A percentile compares a stretch with the other conserved stretches of the same genome.
phyloP scores from a whole-genome alignment of 2,797 vertebrate genomes.

The Coreius guichenoti region DNA sequence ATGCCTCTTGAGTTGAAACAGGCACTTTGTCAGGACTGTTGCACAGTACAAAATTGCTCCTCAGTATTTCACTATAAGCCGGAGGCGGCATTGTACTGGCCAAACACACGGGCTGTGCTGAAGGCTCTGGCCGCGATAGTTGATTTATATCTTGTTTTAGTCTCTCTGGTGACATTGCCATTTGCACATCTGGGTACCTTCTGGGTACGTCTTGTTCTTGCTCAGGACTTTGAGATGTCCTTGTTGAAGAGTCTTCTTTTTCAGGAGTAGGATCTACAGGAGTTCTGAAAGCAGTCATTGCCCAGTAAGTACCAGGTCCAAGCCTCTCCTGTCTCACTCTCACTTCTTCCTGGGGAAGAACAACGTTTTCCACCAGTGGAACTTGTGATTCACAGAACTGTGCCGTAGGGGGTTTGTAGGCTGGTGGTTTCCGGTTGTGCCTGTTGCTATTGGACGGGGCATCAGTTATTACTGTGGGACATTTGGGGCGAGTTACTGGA shows the following conservation, averaged over 20 bases:
- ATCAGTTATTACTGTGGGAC: slow-evolving; percentile 72
- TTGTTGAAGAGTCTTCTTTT: slow-evolving; percentile 73
- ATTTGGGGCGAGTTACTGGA: slow-evolving; percentile 84
- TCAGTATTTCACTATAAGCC: slow-evolving; percentile 70
- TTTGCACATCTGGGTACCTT: slow-evolving; percentile 44
- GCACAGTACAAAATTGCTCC: slow-evolving; percentile 81
- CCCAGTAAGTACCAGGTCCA: slow-evolving; percentile 79
- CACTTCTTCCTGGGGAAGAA: slow-evolving; percentile 82
- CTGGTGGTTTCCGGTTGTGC: slow-evolving; percentile 84
- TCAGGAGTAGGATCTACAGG: slow-evolving; percentile 75
- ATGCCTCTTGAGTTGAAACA: slow-evolving; percentile 83
- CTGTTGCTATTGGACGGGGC: slow-evolving; percentile 77
- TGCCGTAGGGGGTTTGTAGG: slow-evolving; percentile 82
- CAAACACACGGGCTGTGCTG: slow-evolving; percentile 52
- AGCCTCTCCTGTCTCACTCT: slow-evolving; percentile 82
- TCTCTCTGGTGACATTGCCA: slow-evolving; percentile 46
- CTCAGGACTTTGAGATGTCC: slow-evolving; percentile 51
- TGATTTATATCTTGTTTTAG: slow-evolving; percentile 59
- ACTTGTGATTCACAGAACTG: slow-evolving; percentile 82
- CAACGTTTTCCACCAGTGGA: slow-evolving; percentile 67
- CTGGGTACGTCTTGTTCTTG: slow-evolving; percentile 50
- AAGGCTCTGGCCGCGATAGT: slow-evolving; percentile 46
- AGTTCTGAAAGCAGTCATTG: slow-evolving; percentile 82
- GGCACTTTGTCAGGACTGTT: slow-evolving; percentile 91
- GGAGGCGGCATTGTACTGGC: slow-evolving; percentile 65